These are phyloP conservation scores for Porites rus DNA, from an alignment of 92 coral and sea anemone species.

Conservation along the genomic window DNA sequence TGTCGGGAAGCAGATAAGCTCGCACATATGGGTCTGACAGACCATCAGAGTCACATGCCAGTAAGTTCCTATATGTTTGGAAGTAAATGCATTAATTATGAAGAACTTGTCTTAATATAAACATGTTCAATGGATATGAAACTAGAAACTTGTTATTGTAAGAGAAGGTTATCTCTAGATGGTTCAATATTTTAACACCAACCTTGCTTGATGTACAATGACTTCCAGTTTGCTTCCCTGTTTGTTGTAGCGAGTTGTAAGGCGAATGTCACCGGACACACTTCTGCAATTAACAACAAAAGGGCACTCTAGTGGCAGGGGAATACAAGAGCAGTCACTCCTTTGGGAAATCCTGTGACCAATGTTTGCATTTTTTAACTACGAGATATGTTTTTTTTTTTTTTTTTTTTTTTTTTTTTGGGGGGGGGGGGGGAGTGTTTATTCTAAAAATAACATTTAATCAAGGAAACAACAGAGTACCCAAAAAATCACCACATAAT, in stretches of 20 bases:
- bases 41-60: constrained; percentile 97
- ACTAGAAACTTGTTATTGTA: not conserved
- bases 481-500: too few relatives aligned
- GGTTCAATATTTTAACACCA: not conserved
- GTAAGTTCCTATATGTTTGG: constrained; percentile 69
- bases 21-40: constrained; percentile 98
- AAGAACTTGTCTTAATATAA: not conserved
- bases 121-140: not conserved
- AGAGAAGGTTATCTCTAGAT: not conserved
- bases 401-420: too few relatives aligned
- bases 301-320: not conserved
- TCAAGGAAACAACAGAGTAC: too few relatives aligned
- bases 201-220: constrained; percentile 90
- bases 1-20: constrained; percentile 95
- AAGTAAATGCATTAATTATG: not conserved
- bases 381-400: too few relatives aligned
- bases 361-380: too few relatives aligned
- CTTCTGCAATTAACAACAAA: constrained; percentile 52
- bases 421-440: too few relatives aligned
- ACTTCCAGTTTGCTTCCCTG: constrained; percentile 88
- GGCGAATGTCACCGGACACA: constrained; percentile 90
- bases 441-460: too few relatives aligned
- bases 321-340: not conserved
- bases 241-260: constrained; percentile 82
- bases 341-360: not conserved